Conservation (phyloP, 2,888 invertebrate genomes). For the Omphaloscelis lunosa region DNA sequence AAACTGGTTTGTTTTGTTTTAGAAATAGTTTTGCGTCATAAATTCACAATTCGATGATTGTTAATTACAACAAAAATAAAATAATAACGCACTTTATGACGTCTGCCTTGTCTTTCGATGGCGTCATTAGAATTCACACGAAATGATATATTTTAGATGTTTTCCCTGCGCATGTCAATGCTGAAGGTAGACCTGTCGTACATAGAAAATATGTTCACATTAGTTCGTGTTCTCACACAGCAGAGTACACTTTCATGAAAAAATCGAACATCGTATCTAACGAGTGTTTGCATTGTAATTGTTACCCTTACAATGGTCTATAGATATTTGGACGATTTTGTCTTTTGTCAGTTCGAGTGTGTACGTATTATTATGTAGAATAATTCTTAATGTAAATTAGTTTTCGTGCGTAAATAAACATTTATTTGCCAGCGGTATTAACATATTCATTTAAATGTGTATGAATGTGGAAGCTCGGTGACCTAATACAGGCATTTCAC, state of each 20-base stretch:
- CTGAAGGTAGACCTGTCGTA: too few relatives aligned
- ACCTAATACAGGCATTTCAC: conserved; percentile 81
- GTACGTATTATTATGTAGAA: conserved; percentile 75
- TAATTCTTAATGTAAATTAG: conserved; percentile 82
- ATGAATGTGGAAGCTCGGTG: conserved; percentile 79
- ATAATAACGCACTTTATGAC: conserved; percentile 47
- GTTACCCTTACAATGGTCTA: conserved; percentile 29
- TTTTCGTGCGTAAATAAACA: conserved; percentile 79
- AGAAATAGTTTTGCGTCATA: conserved; percentile 34
- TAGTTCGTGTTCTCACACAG: background rate
- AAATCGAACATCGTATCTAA: background rate
- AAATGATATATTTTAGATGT: background rate
- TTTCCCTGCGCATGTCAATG: conserved; percentile 4
- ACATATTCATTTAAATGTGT: conserved; percentile 87
- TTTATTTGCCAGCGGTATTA: conserved; percentile 83
- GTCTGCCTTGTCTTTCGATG: conserved; percentile 14
- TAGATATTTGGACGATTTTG: conserved; percentile 50
- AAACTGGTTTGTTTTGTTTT: conserved; percentile 49
- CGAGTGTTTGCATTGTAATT: conserved; percentile 5
- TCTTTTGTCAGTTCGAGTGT: conserved; percentile 61
- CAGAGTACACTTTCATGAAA: conserved; percentile 23
- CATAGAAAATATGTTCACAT: background rate
- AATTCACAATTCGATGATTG: conserved; percentile 27
- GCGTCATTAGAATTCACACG: conserved; percentile 20
- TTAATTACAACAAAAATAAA: conserved; percentile 8